Base-by-base conservation (phyloP, 2,888 invertebrate genomes). In the Stenodema calcarata region DNA sequence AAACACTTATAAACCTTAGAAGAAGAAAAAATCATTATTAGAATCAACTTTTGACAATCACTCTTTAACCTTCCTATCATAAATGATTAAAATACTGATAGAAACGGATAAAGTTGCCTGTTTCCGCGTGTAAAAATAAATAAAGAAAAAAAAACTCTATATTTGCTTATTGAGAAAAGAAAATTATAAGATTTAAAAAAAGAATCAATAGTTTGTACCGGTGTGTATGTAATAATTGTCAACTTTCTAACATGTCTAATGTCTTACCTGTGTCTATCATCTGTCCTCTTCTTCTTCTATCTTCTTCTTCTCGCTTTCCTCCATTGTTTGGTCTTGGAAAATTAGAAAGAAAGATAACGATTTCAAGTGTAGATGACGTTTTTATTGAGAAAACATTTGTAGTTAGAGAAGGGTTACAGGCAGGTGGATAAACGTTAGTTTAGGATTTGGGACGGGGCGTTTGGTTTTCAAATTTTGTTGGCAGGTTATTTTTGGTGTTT, bases 31-130 rank as follows among this genome's bases (percentile, higher is more conserved):
- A 82, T 82, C 82, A 82, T 42, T 82, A 44, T 62, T 73, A 84
- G 84, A 84, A 84, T 84, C 84, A 84, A 84, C 84, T 84, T 82
- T 84, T 84, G 84, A 84, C 84, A 84, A 84, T 84, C 84, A 84
- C 75, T 84, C 73, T 44, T 47, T 84, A 84, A 84, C 84, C 84
- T 84, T 84, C 84, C 84, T 84, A 73, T 28, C 41, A 47, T 28
- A 27, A n/a, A 84, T 28, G 50, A 54, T 47, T 23, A 50, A 35
- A 47, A 70, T 73, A 69, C 62, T 82, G 62, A 84, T 84, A 84
- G 75, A 84, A 42, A 73, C 30, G 84, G 47, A 84, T 47, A 80
- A 80, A 84, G 73, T 84, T 84, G 84, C 84, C 84, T 84, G 44
- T 75, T 73, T 73, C 35, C 76, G 11, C 44, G 41, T n/a, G 69